Conservation (phyloP, 2,888 invertebrate species). For the Chaetogeoica ovagalla region DNA sequence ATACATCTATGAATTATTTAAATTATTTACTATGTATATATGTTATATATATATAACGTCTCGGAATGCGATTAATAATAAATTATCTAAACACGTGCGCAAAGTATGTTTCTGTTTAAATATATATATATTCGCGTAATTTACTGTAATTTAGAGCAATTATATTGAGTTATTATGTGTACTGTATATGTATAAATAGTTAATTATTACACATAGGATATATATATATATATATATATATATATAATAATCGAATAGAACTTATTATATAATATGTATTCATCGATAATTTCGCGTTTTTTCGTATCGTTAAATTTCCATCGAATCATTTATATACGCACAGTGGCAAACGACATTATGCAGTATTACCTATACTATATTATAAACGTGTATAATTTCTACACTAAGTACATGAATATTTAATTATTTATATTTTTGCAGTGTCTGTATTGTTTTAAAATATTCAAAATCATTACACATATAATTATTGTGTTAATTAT, state of each 20-base stretch:
- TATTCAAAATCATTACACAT: no score
- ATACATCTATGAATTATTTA: no score
- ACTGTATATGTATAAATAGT: neutral
- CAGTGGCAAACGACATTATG: neutral
- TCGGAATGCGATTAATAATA: constrained; percentile 15
- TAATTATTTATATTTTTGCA: no score
- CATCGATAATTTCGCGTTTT: neutral
- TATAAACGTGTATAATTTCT: no score
- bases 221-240: no score
- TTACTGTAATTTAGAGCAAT: neutral
- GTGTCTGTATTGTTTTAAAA: no score
- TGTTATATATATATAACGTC: neutral
- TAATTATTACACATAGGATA: constrained; percentile 31
- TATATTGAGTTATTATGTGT: neutral
- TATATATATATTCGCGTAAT: neutral
- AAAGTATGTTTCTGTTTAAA: neutral
- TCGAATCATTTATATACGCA: neutral
- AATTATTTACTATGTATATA: no score
- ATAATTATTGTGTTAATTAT: no score
- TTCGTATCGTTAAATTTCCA: constrained; percentile 17
- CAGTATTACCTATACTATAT: no score
- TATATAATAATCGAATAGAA: neutral
- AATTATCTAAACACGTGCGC: neutral
- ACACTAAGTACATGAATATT: no score
- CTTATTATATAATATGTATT: neutral